A percentile compares a stretch with the other conserved stretches of the same genome.
Conservation (phyloP, 2,113 vertebrate genomes). For the Pseudopodoces humilis region DNA sequence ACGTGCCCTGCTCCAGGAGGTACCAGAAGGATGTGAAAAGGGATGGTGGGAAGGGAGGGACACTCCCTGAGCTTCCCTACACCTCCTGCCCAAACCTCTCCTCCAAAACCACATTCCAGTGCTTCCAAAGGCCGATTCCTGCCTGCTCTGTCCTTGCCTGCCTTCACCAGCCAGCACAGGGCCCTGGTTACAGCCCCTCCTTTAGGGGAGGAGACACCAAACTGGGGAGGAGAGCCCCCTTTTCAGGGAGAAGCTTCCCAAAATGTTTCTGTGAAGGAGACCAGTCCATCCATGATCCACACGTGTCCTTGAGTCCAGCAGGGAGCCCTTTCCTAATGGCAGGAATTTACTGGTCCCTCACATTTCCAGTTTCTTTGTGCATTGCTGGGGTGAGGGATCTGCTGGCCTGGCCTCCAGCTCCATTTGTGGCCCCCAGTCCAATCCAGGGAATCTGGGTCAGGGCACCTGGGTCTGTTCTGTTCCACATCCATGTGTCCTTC, state of each 20-base stretch:
- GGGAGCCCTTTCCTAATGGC: neutral
- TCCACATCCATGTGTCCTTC: neutral
- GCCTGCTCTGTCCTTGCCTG: neutral
- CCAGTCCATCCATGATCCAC: fast-evolving
- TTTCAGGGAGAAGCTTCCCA: neutral
- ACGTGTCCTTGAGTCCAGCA: neutral
- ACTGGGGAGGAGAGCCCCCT: neutral
- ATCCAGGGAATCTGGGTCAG: neutral
- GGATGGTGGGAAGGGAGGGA: neutral
- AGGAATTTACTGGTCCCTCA: neutral
- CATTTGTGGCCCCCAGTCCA: neutral
- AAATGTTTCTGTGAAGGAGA: neutral
- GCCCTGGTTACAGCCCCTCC: neutral
- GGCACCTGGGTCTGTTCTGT: neutral
- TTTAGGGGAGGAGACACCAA: neutral
- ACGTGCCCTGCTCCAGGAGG: neutral
- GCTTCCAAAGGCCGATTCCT: neutral
- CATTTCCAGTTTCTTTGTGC: neutral
- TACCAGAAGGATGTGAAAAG: neutral
- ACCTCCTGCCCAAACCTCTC: neutral
- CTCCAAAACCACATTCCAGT: neutral
- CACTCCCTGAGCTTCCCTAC: neutral
- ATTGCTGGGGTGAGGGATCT: neutral
- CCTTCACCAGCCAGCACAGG: neutral
- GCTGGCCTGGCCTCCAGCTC: neutral